Evolutionary conservation across 1,140 invertebrate genomes (phyloP).

Genomic region (Drosophila bifasciata): DNA sequence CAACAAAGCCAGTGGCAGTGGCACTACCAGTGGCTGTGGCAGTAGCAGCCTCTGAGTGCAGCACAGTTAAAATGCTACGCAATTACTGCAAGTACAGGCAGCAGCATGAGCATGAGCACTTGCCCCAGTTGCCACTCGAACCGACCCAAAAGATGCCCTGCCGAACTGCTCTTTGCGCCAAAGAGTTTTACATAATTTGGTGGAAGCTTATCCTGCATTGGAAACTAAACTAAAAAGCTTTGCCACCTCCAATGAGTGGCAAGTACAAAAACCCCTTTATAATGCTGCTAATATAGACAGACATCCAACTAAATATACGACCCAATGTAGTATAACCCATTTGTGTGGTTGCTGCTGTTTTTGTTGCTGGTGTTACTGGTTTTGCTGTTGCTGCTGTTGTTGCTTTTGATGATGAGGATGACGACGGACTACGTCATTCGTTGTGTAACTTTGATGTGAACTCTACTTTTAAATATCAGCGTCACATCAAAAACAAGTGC

Average conservation of each 20-base stretch:
- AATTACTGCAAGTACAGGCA: constrained; percentile 67
- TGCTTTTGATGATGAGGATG: constrained; percentile 32
- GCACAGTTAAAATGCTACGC: constrained; percentile 71
- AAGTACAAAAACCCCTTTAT: constrained; percentile 10
- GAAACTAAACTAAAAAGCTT: constrained; percentile 11
- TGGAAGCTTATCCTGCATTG: constrained; percentile 43
- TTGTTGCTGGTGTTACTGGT: constrained; percentile 9
- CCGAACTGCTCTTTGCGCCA: background rate
- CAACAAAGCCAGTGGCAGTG: constrained; percentile 5
- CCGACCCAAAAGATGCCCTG: constrained; percentile 45
- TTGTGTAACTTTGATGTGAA: constrained; percentile 64
- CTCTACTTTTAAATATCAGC: constrained; percentile 78
- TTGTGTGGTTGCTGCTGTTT: constrained; percentile 11
- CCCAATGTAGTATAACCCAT: background rate
- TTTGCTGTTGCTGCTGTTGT: constrained; percentile 14
- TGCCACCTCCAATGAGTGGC: background rate
- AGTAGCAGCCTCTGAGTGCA: constrained; percentile 6
- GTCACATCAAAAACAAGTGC: constrained; percentile 73
- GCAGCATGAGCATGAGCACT: background rate
- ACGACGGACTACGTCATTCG: constrained; percentile 20
- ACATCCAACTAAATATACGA: background rate
- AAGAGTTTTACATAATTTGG: constrained; percentile 15
- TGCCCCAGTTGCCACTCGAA: constrained; percentile 21
- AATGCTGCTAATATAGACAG: constrained; percentile 20
- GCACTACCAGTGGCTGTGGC: constrained; percentile 6